Base-by-base conservation (phyloP, 1,140 invertebrate species). In the Drosophila malerkotliana region DNA sequence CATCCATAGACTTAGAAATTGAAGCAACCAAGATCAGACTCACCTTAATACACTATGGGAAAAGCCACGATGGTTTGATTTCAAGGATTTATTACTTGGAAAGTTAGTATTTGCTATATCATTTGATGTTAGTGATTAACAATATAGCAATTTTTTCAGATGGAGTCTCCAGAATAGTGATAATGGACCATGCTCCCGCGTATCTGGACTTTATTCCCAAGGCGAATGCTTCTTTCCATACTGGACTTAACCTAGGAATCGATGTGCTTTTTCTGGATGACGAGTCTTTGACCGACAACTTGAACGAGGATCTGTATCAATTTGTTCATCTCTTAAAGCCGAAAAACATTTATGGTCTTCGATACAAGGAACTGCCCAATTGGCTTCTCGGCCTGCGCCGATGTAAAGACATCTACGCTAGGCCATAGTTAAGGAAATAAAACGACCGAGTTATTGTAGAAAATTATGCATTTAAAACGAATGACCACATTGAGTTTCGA, bases 391-490 rank as follows among this genome's bases (percentile, higher is more conserved):
- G 82, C 52, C 44, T 87, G 1, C 56, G 83, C 30, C 52, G 9
- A 6, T 48, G 9, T 8, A 47, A 24, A 6, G 41, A 59, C 26
- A 5, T 30, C 0, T 68, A 21, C 3, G 39, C 41, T 7, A 15
- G 1, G 32, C 18, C 39, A 8, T 3, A 9, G 24, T 4, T 10
- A 21, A 44, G 21, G 26, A 41, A 61, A 49, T 49, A 30, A 39
- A 6, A 51, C 5, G 10, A 8, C 54, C 8, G 7, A 15, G 5
- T 26, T 51, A 6, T 12, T 47, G 32, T 85, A 67, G 41, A 61
- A 72, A 87, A 72, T 58, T 41, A 81, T 80, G 75, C 72, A 76
- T 85, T 72, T 88, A 85, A 75, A 82, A 73, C 53, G 37, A 72
- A 72, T 62, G 39, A 58, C 63, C 51, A 15, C 44, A 28, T 28